A percentile compares a stretch with the other conserved stretches of the same genome.
These are phyloP conservation scores for Oxytorus armatus DNA, from an alignment of 2,888 invertebrate species.

Conservation along the genomic window DNA sequence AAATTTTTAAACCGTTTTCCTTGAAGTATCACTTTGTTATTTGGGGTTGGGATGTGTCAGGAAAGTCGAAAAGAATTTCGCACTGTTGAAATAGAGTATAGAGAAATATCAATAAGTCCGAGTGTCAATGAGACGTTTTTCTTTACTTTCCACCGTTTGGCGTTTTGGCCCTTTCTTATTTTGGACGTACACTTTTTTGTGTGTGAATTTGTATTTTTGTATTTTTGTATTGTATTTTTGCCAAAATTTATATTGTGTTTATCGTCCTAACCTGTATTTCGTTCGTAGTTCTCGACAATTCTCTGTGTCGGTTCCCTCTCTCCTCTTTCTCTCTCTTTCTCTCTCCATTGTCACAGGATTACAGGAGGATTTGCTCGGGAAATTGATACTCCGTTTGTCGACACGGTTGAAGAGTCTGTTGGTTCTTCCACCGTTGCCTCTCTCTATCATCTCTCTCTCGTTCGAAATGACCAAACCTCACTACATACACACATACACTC, in stretches of 20 bases:
- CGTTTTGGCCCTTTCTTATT: no score
- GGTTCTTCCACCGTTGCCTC: conserved; percentile 50
- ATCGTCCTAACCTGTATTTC: conserved; percentile 30
- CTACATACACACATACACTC: no score
- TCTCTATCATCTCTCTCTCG: conserved; percentile 41
- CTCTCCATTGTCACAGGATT: conserved; percentile 77
- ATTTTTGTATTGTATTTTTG: neutral
- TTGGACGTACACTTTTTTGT: no score
- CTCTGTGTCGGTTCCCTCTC: conserved; percentile 60
- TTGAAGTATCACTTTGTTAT: no score
- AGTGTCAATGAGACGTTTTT: no score
- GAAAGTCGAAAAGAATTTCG: no score
- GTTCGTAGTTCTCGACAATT: conserved; percentile 45
- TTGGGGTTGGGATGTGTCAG: no score
- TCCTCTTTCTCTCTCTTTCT: conserved; percentile 54
- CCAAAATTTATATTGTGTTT: neutral
- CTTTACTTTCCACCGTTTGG: no score
- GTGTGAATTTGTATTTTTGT: no score
- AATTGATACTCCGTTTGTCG: conserved; percentile 80
- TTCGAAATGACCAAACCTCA: conserved; percentile 59
- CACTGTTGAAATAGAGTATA: no score
- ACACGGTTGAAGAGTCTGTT: conserved; percentile 68
- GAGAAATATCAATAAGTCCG: no score
- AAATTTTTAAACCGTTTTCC: no score
- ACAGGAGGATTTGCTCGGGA: conserved; percentile 79